Base-by-base conservation (phyloP, 2,113 vertebrate genomes). In the Aythya baeri region DNA sequence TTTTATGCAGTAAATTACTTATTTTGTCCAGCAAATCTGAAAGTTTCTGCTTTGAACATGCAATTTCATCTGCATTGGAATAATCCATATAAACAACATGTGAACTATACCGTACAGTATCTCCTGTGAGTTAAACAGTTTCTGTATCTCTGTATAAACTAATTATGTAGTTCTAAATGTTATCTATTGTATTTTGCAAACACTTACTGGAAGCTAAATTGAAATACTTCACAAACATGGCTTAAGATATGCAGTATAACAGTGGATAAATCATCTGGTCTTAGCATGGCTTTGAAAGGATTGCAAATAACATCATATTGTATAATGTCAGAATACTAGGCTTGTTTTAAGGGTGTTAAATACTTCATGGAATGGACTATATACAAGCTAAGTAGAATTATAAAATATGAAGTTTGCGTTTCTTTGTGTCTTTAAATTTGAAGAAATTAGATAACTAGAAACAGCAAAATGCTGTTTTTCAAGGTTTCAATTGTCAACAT, bases 81-180 rank as follows among this genome's bases (percentile, higher is more conserved):
- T 4, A 62, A 71, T 22, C 11, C 7, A 0, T 57, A 31, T 18
- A 16, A 79, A 26, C 44, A 66, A 26, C 74, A 57, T 7, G 23
- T 91, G 32, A 97, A 4, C 87, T 98, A 97, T 77, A 86, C n/a
- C 10, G 98, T 96, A 7, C 97, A 98, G 83, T 96, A 94, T 88
- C 76, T 98, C 32, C 0, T 1, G 98, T 98, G 84, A 98, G 98
- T 97, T 25, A 83, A 82, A 13, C 26, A 27, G 9, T 23, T n/a
- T n/a, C 72, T 13, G 1, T 14, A 12, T 58, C 70, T 68, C 34
- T 71, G 25, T 29, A 25, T 55, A 43, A 55, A 52, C 55, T 44
- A 14, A 11, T 41, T 58, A 13, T 52, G 31, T 43, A 5, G 17
- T 8, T 46, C 29, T 4, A 17, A 86, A 73, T 31, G 17, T 5